A percentile compares a stretch with the other conserved stretches of the same genome.
Evolutionary conservation across 1,140 invertebrate species (phyloP).

Genomic region (Tribolium castaneum): DNA sequence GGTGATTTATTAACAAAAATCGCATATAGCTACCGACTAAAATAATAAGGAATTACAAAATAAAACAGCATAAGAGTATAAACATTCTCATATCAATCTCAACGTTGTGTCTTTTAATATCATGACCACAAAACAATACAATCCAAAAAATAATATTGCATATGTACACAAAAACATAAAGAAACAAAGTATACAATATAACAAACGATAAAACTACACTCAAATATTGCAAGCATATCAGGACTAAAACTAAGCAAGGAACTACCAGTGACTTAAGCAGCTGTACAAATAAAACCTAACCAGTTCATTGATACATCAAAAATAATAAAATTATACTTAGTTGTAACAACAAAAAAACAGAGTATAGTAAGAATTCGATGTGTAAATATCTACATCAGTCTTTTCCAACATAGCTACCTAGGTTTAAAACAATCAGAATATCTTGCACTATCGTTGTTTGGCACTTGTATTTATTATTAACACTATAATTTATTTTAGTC

Average conservation of each 20-base stretch:
- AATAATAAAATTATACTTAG: background rate
- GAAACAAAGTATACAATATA: conserved; percentile 34
- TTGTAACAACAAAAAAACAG: conserved; percentile 31
- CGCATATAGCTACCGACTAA: conserved; percentile 36
- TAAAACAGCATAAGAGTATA: background rate
- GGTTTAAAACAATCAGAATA: conserved; percentile 5
- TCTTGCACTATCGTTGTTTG: conserved; percentile 18
- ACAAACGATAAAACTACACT: conserved; percentile 42
- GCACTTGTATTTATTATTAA: conserved; percentile 19
- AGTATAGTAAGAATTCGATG: background rate
- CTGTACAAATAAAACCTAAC: conserved; percentile 17
- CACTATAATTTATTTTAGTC: conserved; percentile 5
- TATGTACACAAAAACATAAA: conserved; percentile 41
- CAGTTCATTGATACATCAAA: background rate
- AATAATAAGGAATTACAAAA: conserved; percentile 41
- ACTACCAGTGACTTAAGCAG: conserved; percentile 44
- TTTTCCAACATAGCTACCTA: conserved; percentile 28
- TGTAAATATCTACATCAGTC: conserved; percentile 32
- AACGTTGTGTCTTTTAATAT: conserved; percentile 41
- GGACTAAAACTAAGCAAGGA: conserved; percentile 41
- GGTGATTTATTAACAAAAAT: conserved; percentile 46
- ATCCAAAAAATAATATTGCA: conserved; percentile 11
- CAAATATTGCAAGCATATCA: conserved; percentile 25
- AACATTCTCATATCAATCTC: conserved; percentile 9
- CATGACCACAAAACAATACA: conserved; percentile 37